phyloP scores from a whole-genome alignment of 2,888 invertebrate genomes.

The Pseudeuparius sepicola region DNA sequence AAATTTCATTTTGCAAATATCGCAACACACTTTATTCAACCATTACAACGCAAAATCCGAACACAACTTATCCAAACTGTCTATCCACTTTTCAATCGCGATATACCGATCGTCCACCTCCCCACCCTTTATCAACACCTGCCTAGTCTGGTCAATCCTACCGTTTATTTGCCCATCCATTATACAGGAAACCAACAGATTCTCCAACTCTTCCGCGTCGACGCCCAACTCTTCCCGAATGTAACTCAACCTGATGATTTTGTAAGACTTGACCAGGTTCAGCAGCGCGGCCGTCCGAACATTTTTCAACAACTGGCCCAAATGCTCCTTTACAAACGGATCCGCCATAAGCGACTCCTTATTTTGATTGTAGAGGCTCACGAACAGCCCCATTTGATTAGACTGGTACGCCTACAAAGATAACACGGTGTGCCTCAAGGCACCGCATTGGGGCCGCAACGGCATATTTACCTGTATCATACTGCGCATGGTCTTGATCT shows the following conservation, averaged over 20 bases:
- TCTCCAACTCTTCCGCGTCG: constrained; percentile 86
- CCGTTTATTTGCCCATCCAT: constrained; percentile 81
- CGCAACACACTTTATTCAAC: too few species aligned
- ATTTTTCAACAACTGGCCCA: constrained; percentile 85
- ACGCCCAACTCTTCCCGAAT: constrained; percentile 89
- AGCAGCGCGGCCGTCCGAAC: constrained; percentile 94
- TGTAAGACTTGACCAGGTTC: constrained; percentile 93
- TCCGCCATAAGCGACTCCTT: constrained; percentile 78
- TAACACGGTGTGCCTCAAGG: too few species aligned
- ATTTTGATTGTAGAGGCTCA: constrained; percentile 70
- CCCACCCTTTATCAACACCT: constrained; percentile 66
- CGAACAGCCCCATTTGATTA: constrained; percentile 94
- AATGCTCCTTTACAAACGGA: constrained; percentile 95
- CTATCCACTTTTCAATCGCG: constrained; percentile 88
- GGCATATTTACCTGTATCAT: too few species aligned
- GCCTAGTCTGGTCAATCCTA: constrained; percentile 84
- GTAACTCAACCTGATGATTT: constrained; percentile 89
- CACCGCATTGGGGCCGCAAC: too few species aligned
- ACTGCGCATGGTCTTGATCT: constrained; percentile 97
- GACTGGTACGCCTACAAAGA: constrained; percentile 91
- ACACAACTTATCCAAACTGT: constrained; percentile 27
- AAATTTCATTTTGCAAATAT: too few species aligned
- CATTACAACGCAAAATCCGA: too few species aligned
- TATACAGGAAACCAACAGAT: constrained; percentile 90
- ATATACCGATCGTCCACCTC: constrained; percentile 70